Evolutionary conservation across 1,140 invertebrate genomes (phyloP).

Genomic region (Drosophila athabasca): DNA sequence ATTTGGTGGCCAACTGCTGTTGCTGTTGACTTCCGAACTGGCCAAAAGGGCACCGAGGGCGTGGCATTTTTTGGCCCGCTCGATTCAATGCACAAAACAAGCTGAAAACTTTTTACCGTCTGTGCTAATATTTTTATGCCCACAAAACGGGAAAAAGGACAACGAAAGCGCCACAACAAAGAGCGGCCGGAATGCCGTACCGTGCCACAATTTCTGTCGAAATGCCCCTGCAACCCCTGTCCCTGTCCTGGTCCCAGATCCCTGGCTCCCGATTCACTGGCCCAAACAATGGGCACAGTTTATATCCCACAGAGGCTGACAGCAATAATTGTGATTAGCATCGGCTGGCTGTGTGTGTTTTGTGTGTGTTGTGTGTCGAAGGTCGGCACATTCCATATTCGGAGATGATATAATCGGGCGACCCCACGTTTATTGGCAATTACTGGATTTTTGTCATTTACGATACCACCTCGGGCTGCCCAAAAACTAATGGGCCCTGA

Average conservation of each 20-base stretch:
- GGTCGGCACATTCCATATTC: conserved; percentile 6
- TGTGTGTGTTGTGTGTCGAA: not conserved
- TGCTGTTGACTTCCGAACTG: conserved; percentile 17
- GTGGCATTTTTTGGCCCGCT: not conserved
- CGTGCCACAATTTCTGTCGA: conserved; percentile 31
- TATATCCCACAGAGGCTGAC: conserved; percentile 52
- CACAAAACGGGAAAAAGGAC: conserved; percentile 1
- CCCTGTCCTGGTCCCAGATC: too few species aligned
- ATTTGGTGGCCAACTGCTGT: not conserved
- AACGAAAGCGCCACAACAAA: conserved; percentile 11
- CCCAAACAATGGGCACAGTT: conserved; percentile 60
- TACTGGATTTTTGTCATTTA: conserved; percentile 56
- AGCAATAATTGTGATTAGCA: conserved; percentile 46
- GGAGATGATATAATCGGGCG: conserved; percentile 8
- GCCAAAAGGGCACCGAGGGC: conserved; percentile 9
- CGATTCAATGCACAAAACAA: conserved; percentile 41
- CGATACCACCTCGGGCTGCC: conserved; percentile 17
- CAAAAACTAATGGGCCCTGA: conserved; percentile 40
- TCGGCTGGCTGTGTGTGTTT: conserved; percentile 1
- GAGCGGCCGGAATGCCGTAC: conserved; percentile 9
- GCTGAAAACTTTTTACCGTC: conserved; percentile 53
- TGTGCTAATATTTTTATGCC: conserved; percentile 72
- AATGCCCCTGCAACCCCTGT: not conserved
- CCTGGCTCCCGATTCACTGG: not conserved
- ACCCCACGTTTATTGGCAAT: conserved; percentile 63